Conservation (phyloP, 2,888 invertebrate genomes). For the Ennomos quercinarius region DNA sequence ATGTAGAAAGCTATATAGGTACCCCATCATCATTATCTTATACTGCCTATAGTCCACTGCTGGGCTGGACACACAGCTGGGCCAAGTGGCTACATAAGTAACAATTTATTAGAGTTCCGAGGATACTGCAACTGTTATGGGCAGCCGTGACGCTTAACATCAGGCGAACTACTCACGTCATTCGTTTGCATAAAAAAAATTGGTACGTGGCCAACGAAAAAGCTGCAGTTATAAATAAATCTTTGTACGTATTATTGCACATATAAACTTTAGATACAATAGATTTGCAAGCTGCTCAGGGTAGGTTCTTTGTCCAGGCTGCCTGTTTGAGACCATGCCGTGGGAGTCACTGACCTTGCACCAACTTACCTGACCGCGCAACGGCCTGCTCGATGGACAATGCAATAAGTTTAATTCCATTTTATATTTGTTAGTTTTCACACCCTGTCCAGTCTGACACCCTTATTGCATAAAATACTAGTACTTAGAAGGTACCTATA, state of each 20-base stretch:
- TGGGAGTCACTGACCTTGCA: slow-evolving; percentile 80
- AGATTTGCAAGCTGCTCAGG: slow-evolving; percentile 29
- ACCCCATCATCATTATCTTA: not conserved
- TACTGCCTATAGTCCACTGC: not conserved
- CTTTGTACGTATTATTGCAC: not conserved
- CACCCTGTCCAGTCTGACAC: too few relatives aligned
- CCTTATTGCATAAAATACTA: too few relatives aligned
- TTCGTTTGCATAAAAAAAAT: too few relatives aligned
- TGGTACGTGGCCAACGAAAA: too few relatives aligned
- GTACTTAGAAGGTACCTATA: too few relatives aligned
- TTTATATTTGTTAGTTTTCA: slow-evolving; percentile 34
- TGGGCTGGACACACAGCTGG: too few relatives aligned
- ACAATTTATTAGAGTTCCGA: too few relatives aligned
- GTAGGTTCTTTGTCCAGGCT: slow-evolving; percentile 60
- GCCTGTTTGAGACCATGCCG: slow-evolving; percentile 44
- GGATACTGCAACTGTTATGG: too few relatives aligned
- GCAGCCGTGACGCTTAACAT: too few relatives aligned
- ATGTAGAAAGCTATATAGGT: not conserved
- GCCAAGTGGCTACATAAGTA: too few relatives aligned
- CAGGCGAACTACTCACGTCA: too few relatives aligned
- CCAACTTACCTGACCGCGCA: slow-evolving; percentile 35
- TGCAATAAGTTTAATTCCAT: slow-evolving; percentile 43
- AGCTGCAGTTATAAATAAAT: not conserved
- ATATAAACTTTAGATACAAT: not conserved
- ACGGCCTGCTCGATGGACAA: slow-evolving; percentile 45